Evolutionary conservation across 37 sponge, comb jelly and placozoan genomes (phyloP), one percentile per base, ranked within the genome.

Genomic region (Eunapius fragilis): DNA sequence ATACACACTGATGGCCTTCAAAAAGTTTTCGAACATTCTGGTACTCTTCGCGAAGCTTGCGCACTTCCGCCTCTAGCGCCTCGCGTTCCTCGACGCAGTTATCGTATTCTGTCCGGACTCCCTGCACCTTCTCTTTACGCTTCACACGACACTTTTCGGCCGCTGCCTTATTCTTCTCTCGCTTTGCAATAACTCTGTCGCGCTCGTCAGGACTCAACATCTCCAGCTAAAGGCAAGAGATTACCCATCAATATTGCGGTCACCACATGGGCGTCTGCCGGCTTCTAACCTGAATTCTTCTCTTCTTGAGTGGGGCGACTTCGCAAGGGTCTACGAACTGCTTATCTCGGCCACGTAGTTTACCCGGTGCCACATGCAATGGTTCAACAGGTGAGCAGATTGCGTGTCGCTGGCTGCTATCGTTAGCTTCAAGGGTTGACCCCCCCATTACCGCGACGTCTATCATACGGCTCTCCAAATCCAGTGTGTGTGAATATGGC

Each of bases 121-220:
- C 36, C 23, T 78, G 86, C 47, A 76, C 67, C 34, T 91, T 87
- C n/a, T 92, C 88, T 9, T 91, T 83, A 74, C 93, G 84, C 94
- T 97, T 97, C 36, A 93, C 81, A 13, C 99, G 81, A 78, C 99
- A 99, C 82, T 95, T 99, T 50, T 94, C 95, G 25, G 99, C 99
- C 47, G 99, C 99, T 0, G 91, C 89, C 85, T 95, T 97, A 87
- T 99, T 99, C 79, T 95, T 96, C 78, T 95, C 96, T 69, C 99
- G 45, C 84, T 97, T 93, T 49, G 85, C 69, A 9, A 91, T 69
- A 11, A 93, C 81, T 76, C 94, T 99, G 2, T 95, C 93, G 45
- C 89, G 78, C 75, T 99, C 96, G 26, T 92, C 85, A 11, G 88
- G 89, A 37, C 67, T 77, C 50, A 94, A 77, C 67, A 88, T 27